Evolutionary conservation across 2,888 invertebrate genomes (phyloP).

Genomic region (Mycalesis mineus): DNA sequence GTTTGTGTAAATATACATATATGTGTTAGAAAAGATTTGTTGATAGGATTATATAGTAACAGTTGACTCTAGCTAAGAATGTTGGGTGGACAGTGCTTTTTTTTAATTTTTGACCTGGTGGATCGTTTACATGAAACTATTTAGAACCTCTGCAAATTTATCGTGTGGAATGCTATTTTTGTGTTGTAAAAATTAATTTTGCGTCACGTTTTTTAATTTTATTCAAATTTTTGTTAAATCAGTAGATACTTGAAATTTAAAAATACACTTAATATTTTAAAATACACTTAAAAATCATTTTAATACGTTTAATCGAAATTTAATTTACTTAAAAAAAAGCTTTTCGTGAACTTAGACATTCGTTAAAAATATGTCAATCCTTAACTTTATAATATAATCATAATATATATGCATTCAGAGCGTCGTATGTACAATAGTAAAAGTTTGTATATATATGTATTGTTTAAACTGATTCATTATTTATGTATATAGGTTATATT

Average conservation of each 20-base stretch:
- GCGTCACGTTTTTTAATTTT: background rate
- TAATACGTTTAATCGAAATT: too few species aligned
- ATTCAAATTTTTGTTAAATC: background rate
- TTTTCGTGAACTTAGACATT: too few species aligned
- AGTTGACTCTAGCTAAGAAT: constrained; percentile 57
- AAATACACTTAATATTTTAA: too few species aligned
- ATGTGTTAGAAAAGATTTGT: constrained; percentile 48
- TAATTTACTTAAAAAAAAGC: too few species aligned
- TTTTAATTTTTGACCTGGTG: constrained; percentile 39
- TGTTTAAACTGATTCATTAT: constrained; percentile 1
- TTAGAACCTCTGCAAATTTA: constrained; percentile 39
- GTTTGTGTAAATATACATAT: too few species aligned
- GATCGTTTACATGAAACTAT: constrained; percentile 51
- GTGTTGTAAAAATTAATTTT: background rate
- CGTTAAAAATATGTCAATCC: too few species aligned
- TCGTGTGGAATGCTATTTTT: constrained; percentile 1
- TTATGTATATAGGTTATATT: constrained; percentile 19
- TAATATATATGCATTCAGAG: too few species aligned
- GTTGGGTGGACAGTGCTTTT: constrained; percentile 71
- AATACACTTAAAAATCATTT: too few species aligned
- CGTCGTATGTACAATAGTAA: background rate
- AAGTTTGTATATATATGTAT: background rate
- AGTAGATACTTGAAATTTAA: too few species aligned
- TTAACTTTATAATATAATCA: too few species aligned
- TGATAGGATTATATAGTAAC: constrained; percentile 35